Evolutionary conservation across 2,888 invertebrate genomes (phyloP).

Genomic region (Automeris io): DNA sequence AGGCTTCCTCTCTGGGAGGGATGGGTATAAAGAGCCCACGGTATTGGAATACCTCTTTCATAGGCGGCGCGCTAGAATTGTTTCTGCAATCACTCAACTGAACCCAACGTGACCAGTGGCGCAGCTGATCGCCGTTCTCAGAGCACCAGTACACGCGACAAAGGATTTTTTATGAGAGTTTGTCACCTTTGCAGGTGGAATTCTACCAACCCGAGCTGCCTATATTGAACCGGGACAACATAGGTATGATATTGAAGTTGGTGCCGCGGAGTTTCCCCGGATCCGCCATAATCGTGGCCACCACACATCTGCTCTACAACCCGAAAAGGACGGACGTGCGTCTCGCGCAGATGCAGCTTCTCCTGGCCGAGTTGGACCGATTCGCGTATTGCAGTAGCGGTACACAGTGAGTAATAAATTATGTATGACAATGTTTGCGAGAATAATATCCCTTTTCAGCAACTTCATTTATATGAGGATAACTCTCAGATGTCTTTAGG

Average conservation of each 20-base stretch:
- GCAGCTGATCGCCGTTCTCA: too few species aligned
- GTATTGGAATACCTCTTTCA: too few species aligned
- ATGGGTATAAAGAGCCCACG: too few species aligned
- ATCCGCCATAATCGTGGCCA: constrained; percentile 85
- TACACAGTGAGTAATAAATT: constrained; percentile 29
- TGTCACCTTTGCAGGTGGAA: constrained; percentile 71
- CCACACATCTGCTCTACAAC: constrained; percentile 96
- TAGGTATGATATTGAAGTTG: constrained; percentile 89
- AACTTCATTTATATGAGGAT: too few species aligned
- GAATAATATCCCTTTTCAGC: too few species aligned
- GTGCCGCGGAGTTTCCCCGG: constrained; percentile 64
- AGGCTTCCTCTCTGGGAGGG: too few species aligned
- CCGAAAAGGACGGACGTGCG: constrained; percentile 92
- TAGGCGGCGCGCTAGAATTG: too few species aligned
- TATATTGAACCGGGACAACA: constrained; percentile 89
- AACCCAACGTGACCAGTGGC: too few species aligned
- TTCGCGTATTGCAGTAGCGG: constrained; percentile 76
- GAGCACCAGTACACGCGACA: not conserved
- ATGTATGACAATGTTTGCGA: too few species aligned
- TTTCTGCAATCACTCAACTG: too few species aligned
- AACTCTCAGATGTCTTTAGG: too few species aligned
- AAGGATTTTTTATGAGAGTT: not conserved
- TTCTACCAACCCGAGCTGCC: constrained; percentile 79
- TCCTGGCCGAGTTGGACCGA: constrained; percentile 90
- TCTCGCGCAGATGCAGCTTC: constrained; percentile 89